These are phyloP conservation scores for Micoletzkya japonica DNA, from an alignment of 2,888 invertebrate species.

Conservation along the genomic window DNA sequence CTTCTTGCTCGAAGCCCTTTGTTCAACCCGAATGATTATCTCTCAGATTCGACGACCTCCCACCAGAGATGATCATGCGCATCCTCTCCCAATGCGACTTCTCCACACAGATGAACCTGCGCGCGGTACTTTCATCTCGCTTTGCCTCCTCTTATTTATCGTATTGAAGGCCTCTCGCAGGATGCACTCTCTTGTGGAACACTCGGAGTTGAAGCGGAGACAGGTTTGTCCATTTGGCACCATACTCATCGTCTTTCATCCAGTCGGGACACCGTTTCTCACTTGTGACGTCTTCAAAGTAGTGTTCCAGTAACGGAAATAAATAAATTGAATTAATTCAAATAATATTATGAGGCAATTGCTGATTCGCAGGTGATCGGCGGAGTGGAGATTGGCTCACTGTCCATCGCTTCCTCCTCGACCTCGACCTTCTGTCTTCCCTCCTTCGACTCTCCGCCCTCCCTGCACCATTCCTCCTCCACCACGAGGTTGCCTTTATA, in stretches of 20 bases:
- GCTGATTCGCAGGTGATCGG: constrained; percentile 13
- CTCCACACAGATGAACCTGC: constrained; percentile 27
- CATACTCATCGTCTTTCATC: too few relatives aligned
- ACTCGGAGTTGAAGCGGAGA: constrained; percentile 23
- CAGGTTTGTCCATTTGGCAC: constrained; percentile 17
- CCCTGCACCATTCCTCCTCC: not conserved
- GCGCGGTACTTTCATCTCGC: constrained; percentile 26
- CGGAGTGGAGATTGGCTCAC: constrained; percentile 25
- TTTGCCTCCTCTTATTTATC: not conserved
- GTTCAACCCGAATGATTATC: not conserved
- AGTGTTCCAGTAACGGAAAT: too few relatives aligned
- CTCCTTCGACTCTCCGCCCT: not conserved
- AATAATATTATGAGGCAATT: not conserved
- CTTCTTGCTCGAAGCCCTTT: constrained; percentile 20
- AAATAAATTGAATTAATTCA: not conserved
- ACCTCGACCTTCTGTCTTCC: not conserved
- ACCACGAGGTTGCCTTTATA: too few relatives aligned
- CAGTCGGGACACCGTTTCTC: too few relatives aligned
- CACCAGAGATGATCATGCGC: constrained; percentile 17
- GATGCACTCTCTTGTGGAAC: constrained; percentile 27
- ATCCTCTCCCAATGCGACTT: constrained; percentile 28
- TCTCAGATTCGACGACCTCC: constrained; percentile 26
- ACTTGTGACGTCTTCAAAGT: too few relatives aligned
- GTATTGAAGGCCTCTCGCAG: constrained; percentile 17
- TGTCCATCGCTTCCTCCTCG: constrained; percentile 7